Evolutionary conservation across 1,140 invertebrate genomes (phyloP).

Genomic region (Camponotus floridanus): DNA sequence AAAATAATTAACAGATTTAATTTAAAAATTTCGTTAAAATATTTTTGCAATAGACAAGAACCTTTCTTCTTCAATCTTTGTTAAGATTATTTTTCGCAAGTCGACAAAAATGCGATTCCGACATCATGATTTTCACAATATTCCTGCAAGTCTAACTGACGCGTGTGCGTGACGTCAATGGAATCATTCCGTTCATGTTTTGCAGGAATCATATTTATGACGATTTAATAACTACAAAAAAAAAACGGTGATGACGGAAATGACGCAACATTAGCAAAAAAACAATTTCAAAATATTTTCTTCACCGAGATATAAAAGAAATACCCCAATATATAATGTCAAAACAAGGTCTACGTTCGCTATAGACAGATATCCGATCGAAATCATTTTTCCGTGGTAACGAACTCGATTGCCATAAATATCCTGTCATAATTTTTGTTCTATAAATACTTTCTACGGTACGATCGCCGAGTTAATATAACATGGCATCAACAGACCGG

Average conservation of each 20-base stretch:
- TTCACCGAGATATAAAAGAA: not conserved
- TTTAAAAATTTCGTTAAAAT: not conserved
- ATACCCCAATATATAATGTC: no score
- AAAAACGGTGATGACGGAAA: no score
- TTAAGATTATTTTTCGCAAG: not conserved
- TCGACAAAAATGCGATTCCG: not conserved
- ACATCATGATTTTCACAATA: slow-evolving; percentile 25
- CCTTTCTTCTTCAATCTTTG: not conserved
- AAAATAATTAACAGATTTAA: not conserved
- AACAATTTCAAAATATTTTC: slow-evolving; percentile 1
- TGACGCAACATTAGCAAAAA: not conserved
- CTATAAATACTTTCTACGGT: not conserved
- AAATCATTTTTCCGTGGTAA: slow-evolving; percentile 4
- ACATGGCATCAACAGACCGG: not conserved
- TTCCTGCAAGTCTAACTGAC: not conserved
- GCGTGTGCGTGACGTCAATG: not conserved
- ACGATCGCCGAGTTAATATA: not conserved
- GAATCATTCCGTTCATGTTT: slow-evolving; percentile 2
- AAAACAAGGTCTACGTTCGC: not conserved
- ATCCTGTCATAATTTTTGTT: not conserved
- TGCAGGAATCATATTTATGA: not conserved
- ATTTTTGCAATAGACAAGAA: slow-evolving; percentile 5
- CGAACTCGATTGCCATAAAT: not conserved
- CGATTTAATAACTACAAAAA: not conserved
- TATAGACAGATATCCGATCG: no score